Percentiles rank a stretch among this genome's conserved stretches.
Evolutionary conservation across 2,797 vertebrate species (phyloP).

Genomic region (Sternarchorhynchus goeldii): DNA sequence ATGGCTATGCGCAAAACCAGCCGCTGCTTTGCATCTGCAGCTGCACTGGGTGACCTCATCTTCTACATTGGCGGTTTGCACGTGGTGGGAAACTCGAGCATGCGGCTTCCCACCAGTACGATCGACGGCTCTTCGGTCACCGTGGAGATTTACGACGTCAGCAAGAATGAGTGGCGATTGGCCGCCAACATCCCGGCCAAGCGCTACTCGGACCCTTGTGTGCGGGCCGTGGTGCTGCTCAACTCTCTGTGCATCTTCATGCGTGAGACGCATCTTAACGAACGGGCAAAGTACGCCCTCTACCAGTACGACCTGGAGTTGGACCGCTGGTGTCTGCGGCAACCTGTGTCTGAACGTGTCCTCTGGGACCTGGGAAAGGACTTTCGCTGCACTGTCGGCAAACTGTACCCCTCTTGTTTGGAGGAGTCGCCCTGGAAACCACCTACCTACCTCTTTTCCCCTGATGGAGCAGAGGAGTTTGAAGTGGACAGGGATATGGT

Average conservation of each 20-base stretch:
- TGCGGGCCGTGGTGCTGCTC: conserved; percentile 90
- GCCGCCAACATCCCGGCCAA: conserved; percentile 94
- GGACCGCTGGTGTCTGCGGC: conserved; percentile 91
- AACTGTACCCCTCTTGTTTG: conserved; percentile 97
- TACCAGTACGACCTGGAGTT: conserved; percentile 92
- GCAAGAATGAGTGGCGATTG: conserved; percentile 93
- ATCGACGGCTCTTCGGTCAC: conserved; percentile 91
- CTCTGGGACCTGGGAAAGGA: conserved; percentile 97
- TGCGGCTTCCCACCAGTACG: conserved; percentile 86
- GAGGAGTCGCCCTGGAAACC: conserved; percentile 98
- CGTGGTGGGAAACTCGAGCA: conserved; percentile 88
- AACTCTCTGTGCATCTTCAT: conserved; percentile 93
- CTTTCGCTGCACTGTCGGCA: conserved; percentile 94
- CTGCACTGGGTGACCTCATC: conserved; percentile 90
- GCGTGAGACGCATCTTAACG: conserved; percentile 93
- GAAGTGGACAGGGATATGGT: conserved; percentile 93
- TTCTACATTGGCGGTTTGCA: conserved; percentile 96
- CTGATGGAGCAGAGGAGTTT: conserved; percentile 91
- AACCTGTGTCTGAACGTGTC: conserved; percentile 92
- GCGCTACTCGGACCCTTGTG: conserved; percentile 91
- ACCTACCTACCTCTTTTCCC: conserved; percentile 92
- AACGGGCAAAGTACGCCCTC: conserved; percentile 93
- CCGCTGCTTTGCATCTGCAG: conserved; percentile 93
- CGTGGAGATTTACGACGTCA: conserved; percentile 93
- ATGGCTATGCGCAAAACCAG: conserved; percentile 95